Evolutionary conservation across 2,113 vertebrate species (phyloP).

Genomic region (Morone saxatilis): DNA sequence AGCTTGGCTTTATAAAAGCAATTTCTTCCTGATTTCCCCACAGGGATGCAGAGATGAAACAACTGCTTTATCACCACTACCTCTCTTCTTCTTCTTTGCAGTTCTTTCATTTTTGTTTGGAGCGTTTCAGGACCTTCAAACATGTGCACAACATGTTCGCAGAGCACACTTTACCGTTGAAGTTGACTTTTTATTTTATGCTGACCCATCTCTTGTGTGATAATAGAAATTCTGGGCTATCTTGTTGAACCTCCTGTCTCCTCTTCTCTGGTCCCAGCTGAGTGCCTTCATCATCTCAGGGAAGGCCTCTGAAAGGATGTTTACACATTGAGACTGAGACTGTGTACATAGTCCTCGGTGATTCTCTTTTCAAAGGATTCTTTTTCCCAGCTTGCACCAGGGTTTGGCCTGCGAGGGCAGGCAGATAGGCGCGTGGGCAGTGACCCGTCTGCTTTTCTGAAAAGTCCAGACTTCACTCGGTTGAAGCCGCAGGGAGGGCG

Average conservation of each 20-base stretch:
- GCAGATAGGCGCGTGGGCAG: slow-evolving; percentile 57
- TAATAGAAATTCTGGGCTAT: slow-evolving; percentile 61
- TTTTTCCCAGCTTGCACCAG: slow-evolving; percentile 56
- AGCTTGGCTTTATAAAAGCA: slow-evolving; percentile 53
- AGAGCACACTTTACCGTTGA: slow-evolving; percentile 26
- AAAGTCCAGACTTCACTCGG: slow-evolving; percentile 71
- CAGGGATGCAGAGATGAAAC: slow-evolving; percentile 61
- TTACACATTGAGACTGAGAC: slow-evolving; percentile 68
- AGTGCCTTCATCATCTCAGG: slow-evolving; percentile 67
- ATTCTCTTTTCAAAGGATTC: slow-evolving; percentile 58
- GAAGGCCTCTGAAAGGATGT: slow-evolving; percentile 70
- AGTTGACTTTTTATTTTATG: slow-evolving; percentile 62
- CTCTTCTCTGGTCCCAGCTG: slow-evolving; percentile 56
- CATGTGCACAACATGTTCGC: slow-evolving; percentile 47
- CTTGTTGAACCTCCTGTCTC: slow-evolving; percentile 49
- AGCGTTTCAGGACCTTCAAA: slow-evolving; percentile 56
- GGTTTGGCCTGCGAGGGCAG: slow-evolving; percentile 56
- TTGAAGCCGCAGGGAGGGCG: slow-evolving; percentile 57
- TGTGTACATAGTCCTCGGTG: slow-evolving; percentile 57
- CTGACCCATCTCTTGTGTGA: slow-evolving; percentile 70
- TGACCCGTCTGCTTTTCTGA: slow-evolving; percentile 67
- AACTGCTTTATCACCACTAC: slow-evolving; percentile 42
- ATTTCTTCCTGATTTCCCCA: slow-evolving; percentile 53
- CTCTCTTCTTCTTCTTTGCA: slow-evolving; percentile 8
- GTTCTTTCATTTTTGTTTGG: slow-evolving; percentile 44